A percentile compares a stretch with the other conserved stretches of the same genome.
Conservation (phyloP, 2,113 vertebrate genomes). For the Hippolais icterina region DNA sequence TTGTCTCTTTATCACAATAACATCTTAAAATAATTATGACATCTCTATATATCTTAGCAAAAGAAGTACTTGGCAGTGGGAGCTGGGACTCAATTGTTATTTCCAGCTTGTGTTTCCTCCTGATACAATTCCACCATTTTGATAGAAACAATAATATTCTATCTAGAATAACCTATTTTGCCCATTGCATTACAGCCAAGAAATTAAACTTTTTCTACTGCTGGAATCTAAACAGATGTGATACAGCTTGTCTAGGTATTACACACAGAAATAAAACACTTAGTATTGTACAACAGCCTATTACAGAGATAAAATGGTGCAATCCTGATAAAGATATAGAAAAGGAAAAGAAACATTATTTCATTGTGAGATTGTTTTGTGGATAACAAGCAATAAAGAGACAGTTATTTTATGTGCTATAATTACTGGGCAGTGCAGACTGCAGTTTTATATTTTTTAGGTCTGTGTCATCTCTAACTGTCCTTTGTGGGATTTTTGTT, state of each 20-base stretch:
- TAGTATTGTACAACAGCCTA: slow-evolving; percentile 3
- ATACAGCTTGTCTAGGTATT: slow-evolving; percentile 42
- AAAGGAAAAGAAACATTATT: slow-evolving; percentile 21
- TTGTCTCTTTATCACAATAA: slow-evolving; percentile 28
- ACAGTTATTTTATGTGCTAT: background rate
- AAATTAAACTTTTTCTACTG: slow-evolving; percentile 50
- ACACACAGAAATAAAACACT: slow-evolving; percentile 38
- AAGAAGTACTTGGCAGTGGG: background rate
- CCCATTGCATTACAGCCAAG: slow-evolving; percentile 11
- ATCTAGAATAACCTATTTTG: slow-evolving; percentile 22
- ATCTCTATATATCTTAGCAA: background rate
- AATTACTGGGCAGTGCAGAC: background rate
- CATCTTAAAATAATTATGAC: slow-evolving; percentile 41
- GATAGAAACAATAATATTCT: slow-evolving; percentile 3
- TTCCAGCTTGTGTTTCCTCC: background rate
- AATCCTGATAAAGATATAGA: slow-evolving; percentile 13
- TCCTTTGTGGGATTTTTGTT: background rate
- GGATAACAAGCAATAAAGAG: slow-evolving; percentile 19
- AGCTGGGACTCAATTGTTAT: background rate
- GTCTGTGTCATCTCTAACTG: background rate
- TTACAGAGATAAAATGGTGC: slow-evolving; percentile 42
- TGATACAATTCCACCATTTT: background rate
- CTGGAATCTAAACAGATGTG: slow-evolving; percentile 57
- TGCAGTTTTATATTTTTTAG: background rate
- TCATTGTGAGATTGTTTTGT: background rate